Conservation (phyloP, 2,888 invertebrate species). For the Fabriciana adippe region DNA sequence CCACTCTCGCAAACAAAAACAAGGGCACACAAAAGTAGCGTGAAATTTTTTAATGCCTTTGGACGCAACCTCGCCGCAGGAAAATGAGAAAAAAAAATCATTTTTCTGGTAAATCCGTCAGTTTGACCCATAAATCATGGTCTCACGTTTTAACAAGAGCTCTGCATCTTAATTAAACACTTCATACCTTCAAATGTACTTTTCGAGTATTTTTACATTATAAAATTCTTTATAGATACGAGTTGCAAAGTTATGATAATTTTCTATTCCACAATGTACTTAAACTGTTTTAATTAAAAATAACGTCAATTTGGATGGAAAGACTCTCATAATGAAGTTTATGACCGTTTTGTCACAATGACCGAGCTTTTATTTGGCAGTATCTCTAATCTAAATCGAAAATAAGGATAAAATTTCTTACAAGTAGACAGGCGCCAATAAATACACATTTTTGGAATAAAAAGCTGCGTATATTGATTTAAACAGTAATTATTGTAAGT, state of each 20-base stretch:
- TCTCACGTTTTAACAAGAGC: constrained; percentile 31
- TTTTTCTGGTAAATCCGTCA: constrained; percentile 35
- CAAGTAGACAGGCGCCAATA: too few species aligned
- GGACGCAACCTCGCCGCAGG: constrained; percentile 19
- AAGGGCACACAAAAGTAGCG: constrained; percentile 6
- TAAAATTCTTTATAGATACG: background rate
- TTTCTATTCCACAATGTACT: background rate
- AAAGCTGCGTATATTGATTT: too few species aligned
- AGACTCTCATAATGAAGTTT: background rate
- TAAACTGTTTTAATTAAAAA: background rate
- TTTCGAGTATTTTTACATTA: constrained; percentile 25
- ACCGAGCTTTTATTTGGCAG: too few species aligned
- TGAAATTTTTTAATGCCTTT: constrained; percentile 15
- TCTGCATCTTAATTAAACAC: constrained; percentile 38
- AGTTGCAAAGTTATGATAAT: constrained; percentile 9
- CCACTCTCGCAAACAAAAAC: constrained; percentile 4
- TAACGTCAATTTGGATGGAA: background rate
- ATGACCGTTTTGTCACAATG: too few species aligned
- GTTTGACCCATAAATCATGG: constrained; percentile 33
- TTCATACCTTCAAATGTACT: constrained; percentile 26
- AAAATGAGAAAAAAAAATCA: constrained; percentile 25
- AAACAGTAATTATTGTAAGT: too few species aligned
- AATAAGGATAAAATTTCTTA: too few species aligned
- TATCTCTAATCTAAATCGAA: too few species aligned
- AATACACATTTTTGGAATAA: too few species aligned